Percentiles rank a stretch among this genome's conserved stretches.
Evolutionary conservation across 2,888 invertebrate species (phyloP).

Genomic region (Cephus pygmeus): DNA sequence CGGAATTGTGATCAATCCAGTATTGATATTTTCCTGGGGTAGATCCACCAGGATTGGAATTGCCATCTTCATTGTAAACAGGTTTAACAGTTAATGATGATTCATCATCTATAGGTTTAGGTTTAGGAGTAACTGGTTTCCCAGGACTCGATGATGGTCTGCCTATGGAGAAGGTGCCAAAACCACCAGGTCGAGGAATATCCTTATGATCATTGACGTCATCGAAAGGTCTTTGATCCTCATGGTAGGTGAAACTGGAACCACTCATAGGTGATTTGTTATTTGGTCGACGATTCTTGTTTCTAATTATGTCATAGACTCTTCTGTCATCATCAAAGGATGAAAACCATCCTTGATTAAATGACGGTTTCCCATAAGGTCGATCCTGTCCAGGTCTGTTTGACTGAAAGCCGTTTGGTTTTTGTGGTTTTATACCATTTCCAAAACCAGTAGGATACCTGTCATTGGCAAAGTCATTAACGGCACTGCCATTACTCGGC

Average conservation of each 20-base stretch:
- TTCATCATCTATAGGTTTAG: not conserved
- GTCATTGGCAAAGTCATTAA: not conserved
- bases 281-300: slow-evolving; percentile 10
- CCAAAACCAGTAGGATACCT: not conserved
- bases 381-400: not conserved
- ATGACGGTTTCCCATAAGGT: not conserved
- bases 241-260: not conserved
- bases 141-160: not conserved
- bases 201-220: not conserved
- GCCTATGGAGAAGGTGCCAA: slow-evolving; percentile 7
- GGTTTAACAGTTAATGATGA: not conserved
- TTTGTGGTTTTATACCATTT: not conserved
- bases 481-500: slow-evolving; percentile 1
- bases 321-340: slow-evolving; percentile 14
- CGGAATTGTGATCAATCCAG: not conserved
- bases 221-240: slow-evolving; percentile 1
- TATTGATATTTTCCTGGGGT: not conserved
- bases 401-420: not conserved
- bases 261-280: not conserved
- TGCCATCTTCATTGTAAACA: not conserved
- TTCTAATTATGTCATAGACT: slow-evolving; percentile 24
- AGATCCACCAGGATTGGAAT: not conserved
- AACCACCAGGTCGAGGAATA: slow-evolving; percentile 12
- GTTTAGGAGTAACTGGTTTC: not conserved
- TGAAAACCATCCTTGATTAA: not conserved